phyloP scores from a whole-genome alignment of 2,797 vertebrate species.

The Pristis pectinata region DNA sequence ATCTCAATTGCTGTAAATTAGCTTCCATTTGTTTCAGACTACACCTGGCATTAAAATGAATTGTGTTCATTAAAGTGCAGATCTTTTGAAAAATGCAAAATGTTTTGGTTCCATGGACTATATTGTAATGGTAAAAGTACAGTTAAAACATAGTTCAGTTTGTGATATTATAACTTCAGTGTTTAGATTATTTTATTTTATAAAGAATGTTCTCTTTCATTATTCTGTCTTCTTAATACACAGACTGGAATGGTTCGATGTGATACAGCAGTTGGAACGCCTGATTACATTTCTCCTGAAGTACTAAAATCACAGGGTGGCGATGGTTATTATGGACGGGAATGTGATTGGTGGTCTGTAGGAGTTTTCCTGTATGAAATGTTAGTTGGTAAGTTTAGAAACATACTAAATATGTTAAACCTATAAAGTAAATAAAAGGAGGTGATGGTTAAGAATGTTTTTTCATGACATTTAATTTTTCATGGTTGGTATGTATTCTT shows the following conservation, averaged over 20 bases:
- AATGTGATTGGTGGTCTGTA: constrained; percentile 99
- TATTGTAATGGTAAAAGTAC: not conserved
- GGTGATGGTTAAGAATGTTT: not conserved
- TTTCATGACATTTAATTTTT: not conserved
- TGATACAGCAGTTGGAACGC: constrained; percentile 93
- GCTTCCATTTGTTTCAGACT: not conserved
- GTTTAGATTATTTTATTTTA: not conserved
- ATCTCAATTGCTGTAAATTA: too few species aligned
- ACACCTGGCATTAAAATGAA: not conserved
- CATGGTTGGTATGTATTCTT: not conserved
- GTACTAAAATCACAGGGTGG: constrained; percentile 95
- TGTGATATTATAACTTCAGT: not conserved
- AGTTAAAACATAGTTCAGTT: not conserved
- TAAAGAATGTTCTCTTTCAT: not conserved
- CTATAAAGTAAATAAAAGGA: not conserved
- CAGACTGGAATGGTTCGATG: constrained; percentile 98
- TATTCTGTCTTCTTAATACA: constrained; percentile 37
- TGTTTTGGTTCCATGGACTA: not conserved
- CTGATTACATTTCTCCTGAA: constrained; percentile 96
- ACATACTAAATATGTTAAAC: not conserved
- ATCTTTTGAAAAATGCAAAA: not conserved
- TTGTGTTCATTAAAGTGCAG: not conserved
- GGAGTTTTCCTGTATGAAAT: constrained; percentile 98
- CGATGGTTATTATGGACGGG: constrained; percentile 89
- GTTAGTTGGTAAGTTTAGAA: constrained; percentile 82